These are phyloP conservation scores for Phyllotis vaccarum DNA, from an alignment of 2,797 vertebrate species.

Conservation along the genomic window DNA sequence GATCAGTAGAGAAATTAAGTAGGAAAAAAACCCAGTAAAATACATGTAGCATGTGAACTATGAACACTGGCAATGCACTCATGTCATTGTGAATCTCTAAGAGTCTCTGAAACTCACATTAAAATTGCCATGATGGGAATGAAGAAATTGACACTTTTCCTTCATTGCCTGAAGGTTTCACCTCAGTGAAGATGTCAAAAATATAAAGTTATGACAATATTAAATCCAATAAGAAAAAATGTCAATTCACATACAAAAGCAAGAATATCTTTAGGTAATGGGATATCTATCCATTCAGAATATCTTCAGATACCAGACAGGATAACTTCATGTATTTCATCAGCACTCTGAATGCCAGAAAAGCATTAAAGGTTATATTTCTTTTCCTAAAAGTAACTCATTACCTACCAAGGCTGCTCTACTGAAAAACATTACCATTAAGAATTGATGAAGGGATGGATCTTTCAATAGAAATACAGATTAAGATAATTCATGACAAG, in stretches of 20 bases:
- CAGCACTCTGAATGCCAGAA: neutral
- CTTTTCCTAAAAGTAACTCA: neutral
- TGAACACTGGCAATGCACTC: neutral
- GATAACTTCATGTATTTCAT: neutral
- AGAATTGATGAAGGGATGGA: neutral
- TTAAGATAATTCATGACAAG: neutral
- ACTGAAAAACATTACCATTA: neutral
- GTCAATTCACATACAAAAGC: neutral
- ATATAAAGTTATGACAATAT: neutral
- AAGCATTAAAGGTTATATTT: neutral
- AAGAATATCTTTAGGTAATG: neutral
- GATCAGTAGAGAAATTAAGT: neutral
- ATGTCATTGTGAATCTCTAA: neutral
- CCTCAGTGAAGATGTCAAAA: neutral
- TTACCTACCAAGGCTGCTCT: neutral
- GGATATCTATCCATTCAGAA: neutral
- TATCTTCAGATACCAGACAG: neutral
- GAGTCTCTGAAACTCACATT: neutral
- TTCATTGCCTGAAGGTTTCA: neutral
- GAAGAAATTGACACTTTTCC: neutral
- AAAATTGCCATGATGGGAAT: neutral
- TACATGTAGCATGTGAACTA: neutral
- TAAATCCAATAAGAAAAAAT: neutral
- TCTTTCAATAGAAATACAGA: neutral
- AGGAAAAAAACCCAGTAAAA: neutral